Conservation (phyloP, 1,140 invertebrate species). For the Drosophila santomea region DNA sequence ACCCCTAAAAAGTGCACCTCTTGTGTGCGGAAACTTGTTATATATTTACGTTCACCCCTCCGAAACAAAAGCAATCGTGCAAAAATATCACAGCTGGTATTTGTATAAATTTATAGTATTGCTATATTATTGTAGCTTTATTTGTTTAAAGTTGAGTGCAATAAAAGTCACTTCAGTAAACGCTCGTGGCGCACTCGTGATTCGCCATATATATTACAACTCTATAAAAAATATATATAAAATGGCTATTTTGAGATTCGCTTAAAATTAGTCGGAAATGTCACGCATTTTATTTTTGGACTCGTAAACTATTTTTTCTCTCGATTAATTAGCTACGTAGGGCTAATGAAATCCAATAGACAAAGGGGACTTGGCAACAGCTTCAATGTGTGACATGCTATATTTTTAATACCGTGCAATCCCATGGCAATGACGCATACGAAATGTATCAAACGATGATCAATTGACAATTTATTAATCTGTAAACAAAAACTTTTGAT, state of each 20-base stretch:
- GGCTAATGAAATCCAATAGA: slow-evolving; percentile 1
- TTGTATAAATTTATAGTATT: slow-evolving; percentile 6
- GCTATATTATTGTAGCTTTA: slow-evolving; percentile 13
- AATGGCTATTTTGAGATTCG: not conserved
- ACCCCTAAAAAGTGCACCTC: slow-evolving; percentile 5
- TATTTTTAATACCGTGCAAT: no score
- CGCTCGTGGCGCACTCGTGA: not conserved
- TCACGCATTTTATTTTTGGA: slow-evolving; percentile 4
- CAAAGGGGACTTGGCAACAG: slow-evolving; percentile 8
- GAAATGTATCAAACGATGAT: no score
- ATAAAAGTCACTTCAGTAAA: not conserved
- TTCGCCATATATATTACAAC: not conserved
- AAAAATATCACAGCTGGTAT: slow-evolving; percentile 4
- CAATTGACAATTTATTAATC: not conserved
- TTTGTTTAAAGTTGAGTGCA: not conserved
- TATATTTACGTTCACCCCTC: slow-evolving; percentile 23
- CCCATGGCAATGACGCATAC: not conserved
- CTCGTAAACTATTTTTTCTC: not conserved
- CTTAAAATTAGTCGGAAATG: not conserved
- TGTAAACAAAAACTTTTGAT: not conserved
- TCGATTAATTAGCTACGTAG: slow-evolving; percentile 2
- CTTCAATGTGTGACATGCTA: no score
- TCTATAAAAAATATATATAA: not conserved
- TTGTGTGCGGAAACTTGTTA: slow-evolving; percentile 21
- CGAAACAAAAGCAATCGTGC: slow-evolving; percentile 13